Conservation (phyloP, 2,797 vertebrate genomes). For the Eulemur albifrons region DNA sequence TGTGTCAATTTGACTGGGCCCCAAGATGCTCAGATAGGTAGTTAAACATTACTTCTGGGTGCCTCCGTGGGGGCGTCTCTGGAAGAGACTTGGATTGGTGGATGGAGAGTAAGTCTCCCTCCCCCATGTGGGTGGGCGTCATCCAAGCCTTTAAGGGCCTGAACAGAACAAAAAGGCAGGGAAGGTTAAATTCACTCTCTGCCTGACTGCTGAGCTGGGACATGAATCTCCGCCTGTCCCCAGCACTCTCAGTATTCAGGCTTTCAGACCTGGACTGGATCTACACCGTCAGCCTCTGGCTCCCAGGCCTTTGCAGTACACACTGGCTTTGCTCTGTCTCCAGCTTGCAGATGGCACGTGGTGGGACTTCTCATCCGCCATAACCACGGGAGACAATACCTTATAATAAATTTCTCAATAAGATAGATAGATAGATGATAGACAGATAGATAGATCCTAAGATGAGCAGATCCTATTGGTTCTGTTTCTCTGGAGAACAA, state of each 20-base stretch:
- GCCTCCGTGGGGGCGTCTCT: background rate
- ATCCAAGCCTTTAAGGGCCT: background rate
- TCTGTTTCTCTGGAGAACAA: background rate
- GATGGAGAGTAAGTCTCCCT: no score
- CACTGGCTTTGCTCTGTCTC: background rate
- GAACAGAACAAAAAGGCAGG: background rate
- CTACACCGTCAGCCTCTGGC: background rate
- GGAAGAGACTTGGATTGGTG: background rate
- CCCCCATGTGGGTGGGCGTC: background rate
- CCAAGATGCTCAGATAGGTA: background rate
- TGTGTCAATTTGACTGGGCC: background rate
- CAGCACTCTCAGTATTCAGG: background rate
- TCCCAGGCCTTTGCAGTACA: background rate
- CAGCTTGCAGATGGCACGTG: background rate
- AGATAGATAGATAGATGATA: background rate
- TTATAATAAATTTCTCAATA: background rate
- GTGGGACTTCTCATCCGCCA: background rate
- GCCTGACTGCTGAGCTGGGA: background rate
- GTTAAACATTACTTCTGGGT: background rate
- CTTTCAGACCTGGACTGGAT: background rate
- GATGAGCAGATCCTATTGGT: background rate
- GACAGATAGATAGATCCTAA: background rate
- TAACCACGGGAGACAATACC: background rate
- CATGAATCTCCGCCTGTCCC: background rate
- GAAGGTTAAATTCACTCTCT: background rate